Conservation (phyloP, 2,888 invertebrate genomes). For the Therioaphis trifolii region DNA sequence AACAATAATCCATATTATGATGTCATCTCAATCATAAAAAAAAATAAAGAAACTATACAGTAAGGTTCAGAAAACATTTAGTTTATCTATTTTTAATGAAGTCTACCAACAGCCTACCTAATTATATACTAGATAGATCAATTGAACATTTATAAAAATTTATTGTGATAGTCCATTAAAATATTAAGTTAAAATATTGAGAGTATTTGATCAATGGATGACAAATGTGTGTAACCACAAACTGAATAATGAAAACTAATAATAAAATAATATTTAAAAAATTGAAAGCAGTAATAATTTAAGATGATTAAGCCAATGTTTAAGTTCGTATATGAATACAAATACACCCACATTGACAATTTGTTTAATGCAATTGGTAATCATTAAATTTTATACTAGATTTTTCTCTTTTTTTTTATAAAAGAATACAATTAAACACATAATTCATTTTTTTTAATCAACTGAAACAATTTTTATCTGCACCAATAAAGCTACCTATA, state of each 20-base stretch:
- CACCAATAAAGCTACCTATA: too few species aligned
- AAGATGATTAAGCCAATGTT: neutral
- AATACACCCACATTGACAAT: neutral
- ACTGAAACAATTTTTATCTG: too few species aligned
- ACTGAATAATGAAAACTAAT: too few species aligned
- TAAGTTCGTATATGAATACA: neutral
- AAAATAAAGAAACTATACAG: conserved; percentile 33
- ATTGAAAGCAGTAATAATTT: too few species aligned
- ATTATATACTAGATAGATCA: too few species aligned
- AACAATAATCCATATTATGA: conserved; percentile 37
- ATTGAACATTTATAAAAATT: neutral
- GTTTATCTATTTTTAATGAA: too few species aligned
- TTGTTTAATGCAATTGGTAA: too few species aligned
- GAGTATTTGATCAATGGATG: neutral
- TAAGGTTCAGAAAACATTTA: neutral
- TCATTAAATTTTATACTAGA: neutral
- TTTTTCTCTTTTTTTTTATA: conserved; percentile 12
- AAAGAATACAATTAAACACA: neutral
- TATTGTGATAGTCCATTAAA: neutral
- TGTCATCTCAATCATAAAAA: conserved; percentile 6
- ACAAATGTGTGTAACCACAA: too few species aligned
- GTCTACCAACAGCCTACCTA: too few species aligned
- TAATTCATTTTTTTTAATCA: too few species aligned
- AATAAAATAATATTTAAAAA: too few species aligned
- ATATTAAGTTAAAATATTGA: neutral